Base-by-base conservation (phyloP, 2,113 vertebrate species). In the Periophthalmodon schlosseri region DNA sequence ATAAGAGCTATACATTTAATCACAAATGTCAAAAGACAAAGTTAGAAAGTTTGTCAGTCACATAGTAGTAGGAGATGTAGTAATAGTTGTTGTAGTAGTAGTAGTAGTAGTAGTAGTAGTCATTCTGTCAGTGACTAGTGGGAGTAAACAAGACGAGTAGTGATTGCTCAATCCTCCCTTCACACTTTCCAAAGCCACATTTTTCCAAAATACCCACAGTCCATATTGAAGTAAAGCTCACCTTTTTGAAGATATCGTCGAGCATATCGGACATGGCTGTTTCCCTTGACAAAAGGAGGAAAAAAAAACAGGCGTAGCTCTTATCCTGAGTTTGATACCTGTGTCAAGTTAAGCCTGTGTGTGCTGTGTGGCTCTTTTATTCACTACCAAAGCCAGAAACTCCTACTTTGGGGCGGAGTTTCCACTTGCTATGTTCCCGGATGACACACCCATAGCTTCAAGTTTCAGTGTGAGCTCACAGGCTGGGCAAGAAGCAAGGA, bases 231-330 rank as follows among this genome's bases (percentile, higher is more conserved):
- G 15, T 58, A 16, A 23, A 36, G 88, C 93, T 91, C 84, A 94
- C 94, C 88, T 88, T 90, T 16, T 79, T 66, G 16, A 93, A 20
- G 60, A 91, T 86, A 70, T 91, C 80, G 84, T 92, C 92, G 61
- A 91, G 83, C 78, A 91, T 91, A 79, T 94, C 88, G 73, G 92
- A 93, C 93, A 94, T 94, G 81, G 34, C 78, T 94, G 86, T 90
- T 89, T 76, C 81, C 72, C 73, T 82, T 67, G 80, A 57, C 20
- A 33, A n/a, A 60, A 28, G 23, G 13, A 58, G 4, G 15, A 28
- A 56, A 46, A 67, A 46, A 44, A 60, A 72, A 28, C 76, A 82
- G 70, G 63, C 68, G 79, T 21, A 64, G 84, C 68, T 79, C 52
- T 72, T 74, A 70, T 84, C 84, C 86, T 73, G 49, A 68, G 57